Evolutionary conservation across 2,888 invertebrate genomes (phyloP), one percentile per base, ranked within the genome.

Genomic region (Liodrosophila aerea): DNA sequence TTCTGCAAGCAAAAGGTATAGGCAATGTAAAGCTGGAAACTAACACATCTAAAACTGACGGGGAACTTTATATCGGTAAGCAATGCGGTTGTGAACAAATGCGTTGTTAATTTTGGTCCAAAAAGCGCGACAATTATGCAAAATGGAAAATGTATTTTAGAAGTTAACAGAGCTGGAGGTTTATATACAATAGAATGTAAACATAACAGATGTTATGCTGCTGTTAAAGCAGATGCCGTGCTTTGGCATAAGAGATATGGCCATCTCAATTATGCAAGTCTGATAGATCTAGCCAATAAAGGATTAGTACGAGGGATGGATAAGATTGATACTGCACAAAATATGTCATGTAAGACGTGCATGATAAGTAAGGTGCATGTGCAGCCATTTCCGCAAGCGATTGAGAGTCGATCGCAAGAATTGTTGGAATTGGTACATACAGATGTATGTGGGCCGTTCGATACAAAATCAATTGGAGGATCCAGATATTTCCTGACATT

Each of bases 391-490:
- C 37, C 16, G n/a, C 5, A 8, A 8, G 15, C 15, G 29, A 37
- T 5, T 11, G 22, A 22, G 22, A 22, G 18, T 34, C 45, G 18
- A 7, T 16, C 33, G 8, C 12, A 45, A 8, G 16, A 45, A 9
- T 7, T 45, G n/a, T 12, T 34, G 34, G 45, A 46, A 27, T 8
- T 34, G 1, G 9, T 66, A 4, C 58, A 70, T 27, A 47, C 56
- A 9, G 70, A 70, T 36, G 60, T 68, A 18, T 72, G 58, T 31
- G 68, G 65, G 2, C 46, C 49, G 11, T 60, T 60, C 27, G 44
- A 40, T 7, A 64, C 47, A 33, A 37, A 47, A 31, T 68, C 61
- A 4, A 8, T 59, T 15, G 44, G 56, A 5, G 57, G 59, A 4
- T 44, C 54, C 9, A 12, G 49, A 40, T 59, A 59, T 41, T 68